These are phyloP conservation scores for Grapholita molesta DNA, from an alignment of 1,140 invertebrate species.

Conservation along the genomic window DNA sequence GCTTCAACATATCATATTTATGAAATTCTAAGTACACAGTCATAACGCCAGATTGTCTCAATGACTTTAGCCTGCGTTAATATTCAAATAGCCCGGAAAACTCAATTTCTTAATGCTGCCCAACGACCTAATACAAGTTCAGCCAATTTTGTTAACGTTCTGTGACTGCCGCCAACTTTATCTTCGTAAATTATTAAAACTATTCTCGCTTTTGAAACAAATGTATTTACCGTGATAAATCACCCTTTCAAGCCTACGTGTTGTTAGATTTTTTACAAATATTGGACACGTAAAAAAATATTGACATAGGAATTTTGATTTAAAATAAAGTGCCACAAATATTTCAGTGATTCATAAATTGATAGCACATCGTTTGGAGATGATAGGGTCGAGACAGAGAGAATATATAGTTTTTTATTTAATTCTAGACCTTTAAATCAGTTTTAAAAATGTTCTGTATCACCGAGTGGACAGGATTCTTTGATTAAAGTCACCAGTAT, in stretches of 20 bases:
- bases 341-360: not conserved
- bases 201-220: not conserved
- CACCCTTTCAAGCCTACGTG: not conserved
- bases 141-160: not conserved
- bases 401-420: not conserved
- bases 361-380: not conserved
- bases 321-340: conserved; percentile 1
- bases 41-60: not conserved
- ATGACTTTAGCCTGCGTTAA: not conserved
- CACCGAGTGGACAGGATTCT: conserved; percentile 20
- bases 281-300: not conserved
- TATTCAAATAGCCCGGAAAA: not conserved
- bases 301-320: not conserved
- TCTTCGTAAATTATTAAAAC: conserved; percentile 13
- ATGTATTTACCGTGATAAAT: not conserved
- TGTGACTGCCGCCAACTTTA: not conserved
- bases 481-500: conserved; percentile 28
- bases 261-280: conserved; percentile 1
- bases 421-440: not conserved
- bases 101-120: conserved; percentile 1
- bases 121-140: not conserved
- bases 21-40: conserved; percentile 20
- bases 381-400: not conserved
- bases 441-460: not conserved
- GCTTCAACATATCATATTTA: conserved; percentile 28